These are phyloP conservation scores for Gallinago jamesoni DNA, from an alignment of 2,113 vertebrate genomes.

Conservation along the genomic window DNA sequence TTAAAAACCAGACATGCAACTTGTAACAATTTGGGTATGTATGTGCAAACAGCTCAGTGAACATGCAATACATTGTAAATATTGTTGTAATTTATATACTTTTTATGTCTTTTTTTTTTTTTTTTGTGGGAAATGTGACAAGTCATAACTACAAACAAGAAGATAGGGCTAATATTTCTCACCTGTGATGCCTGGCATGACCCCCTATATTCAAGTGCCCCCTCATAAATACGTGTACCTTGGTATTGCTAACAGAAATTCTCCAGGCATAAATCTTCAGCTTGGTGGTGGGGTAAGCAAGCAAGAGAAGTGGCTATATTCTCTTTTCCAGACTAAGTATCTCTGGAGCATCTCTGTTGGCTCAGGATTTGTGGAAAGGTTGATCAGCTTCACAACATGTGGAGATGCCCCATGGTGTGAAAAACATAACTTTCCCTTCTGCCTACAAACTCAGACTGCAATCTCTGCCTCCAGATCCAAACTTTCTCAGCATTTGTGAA, in stretches of 20 bases:
- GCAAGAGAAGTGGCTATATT: neutral
- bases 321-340: neutral
- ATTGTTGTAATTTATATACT: neutral
- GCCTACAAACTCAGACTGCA: neutral
- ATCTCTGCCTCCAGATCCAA: neutral
- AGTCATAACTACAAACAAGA: neutral
- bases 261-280: neutral
- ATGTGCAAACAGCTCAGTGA: neutral
- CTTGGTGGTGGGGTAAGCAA: neutral
- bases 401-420: neutral
- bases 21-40: neutral
- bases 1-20: neutral
- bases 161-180: neutral
- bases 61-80: neutral
- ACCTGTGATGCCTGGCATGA: neutral
- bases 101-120: neutral
- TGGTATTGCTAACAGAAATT: neutral
- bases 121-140: neutral
- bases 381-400: neutral
- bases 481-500: neutral
- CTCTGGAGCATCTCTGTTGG: neutral
- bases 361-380: neutral
- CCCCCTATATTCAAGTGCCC: neutral
- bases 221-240: neutral
- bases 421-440: neutral